Evolutionary conservation across 2,888 invertebrate genomes (phyloP), one percentile per base, ranked within the genome.

Genomic region (Cristatella mucedo): DNA sequence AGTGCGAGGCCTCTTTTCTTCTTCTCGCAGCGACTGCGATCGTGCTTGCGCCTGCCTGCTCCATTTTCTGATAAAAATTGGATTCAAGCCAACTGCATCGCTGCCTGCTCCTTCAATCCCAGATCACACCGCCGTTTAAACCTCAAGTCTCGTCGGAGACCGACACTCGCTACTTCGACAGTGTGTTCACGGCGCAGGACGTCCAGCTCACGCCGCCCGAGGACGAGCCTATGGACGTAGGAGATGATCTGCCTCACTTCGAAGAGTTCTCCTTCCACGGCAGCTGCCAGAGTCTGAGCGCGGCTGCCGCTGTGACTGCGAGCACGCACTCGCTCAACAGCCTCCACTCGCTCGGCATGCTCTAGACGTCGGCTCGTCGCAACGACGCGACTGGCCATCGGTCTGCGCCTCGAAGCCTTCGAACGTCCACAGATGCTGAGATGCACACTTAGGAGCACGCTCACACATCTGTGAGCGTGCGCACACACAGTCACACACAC

Each of bases 101-200:
- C n/a, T n/a, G n/a, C 26, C 26, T 26, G 19, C 40, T 41, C 40
- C 33, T 38, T 47, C 40, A 45, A 32, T 53, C 52, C 29, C 66
- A 84, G 79, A 79, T 95, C 55, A 75, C 81, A 54, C 93, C 95
- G 52, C 69, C 69, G 16, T 71, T 68, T 59, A 67, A 63, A 54
- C 70, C 70, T 22, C 58, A 61, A 69, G 91, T 97, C 50, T 80
- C 81, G 46, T 84, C 83, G 31, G 95, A 95, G 61, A 93, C 83
- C 36, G 95, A 97, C 70, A 95, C 95, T 47, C 74, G 83, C 44
- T 95, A 97, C 72, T 97, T 97, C 69, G 95, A 95, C 70, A 80
- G 84, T 46, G 89, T 91, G 72, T 97, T 97, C 72, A 97, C 95
- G 3, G 86, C 86, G 4, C 59, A 61, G 46, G 46, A 53, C 2